These are phyloP conservation scores for Globodera ellingtonae DNA, from an alignment of 1,140 invertebrate genomes.

Conservation along the genomic window DNA sequence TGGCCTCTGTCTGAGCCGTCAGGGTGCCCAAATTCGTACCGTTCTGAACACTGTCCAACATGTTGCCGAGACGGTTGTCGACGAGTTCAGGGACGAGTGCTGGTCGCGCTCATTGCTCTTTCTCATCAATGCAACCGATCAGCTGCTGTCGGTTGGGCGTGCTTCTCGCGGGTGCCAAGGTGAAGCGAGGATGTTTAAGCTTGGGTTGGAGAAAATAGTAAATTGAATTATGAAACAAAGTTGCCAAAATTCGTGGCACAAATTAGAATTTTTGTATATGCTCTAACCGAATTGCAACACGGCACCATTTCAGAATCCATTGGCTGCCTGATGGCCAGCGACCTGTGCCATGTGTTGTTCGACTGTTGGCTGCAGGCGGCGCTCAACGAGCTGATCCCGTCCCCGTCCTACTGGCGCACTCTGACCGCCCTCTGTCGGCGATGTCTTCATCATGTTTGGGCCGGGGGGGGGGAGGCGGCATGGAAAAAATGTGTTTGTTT, in stretches of 20 bases:
- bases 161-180: constrained; percentile 8
- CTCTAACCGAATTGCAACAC: too few relatives aligned
- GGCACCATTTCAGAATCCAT: constrained; percentile 32
- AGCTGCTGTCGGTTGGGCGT: constrained; percentile 24
- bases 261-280: too few relatives aligned
- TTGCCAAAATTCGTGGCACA: too few relatives aligned
- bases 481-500: constrained; percentile 2
- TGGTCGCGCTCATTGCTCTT: constrained; percentile 48
- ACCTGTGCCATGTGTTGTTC: constrained; percentile 47
- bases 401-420: constrained; percentile 60
- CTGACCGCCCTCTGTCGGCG: constrained; percentile 41
- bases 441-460: constrained; percentile 54
- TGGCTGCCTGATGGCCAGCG: constrained; percentile 40
- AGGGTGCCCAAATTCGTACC: constrained; percentile 52
- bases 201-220: constrained; percentile 3
- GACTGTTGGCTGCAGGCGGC: constrained; percentile 57
- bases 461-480: not conserved
- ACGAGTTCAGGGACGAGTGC: constrained; percentile 48
- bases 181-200: constrained; percentile 7
- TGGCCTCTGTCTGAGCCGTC: constrained; percentile 28
- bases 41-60: constrained; percentile 39
- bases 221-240: not conserved
- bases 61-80: constrained; percentile 28
- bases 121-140: constrained; percentile 38
- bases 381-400: constrained; percentile 52